Evolutionary conservation across 2,797 vertebrate genomes (phyloP), one percentile per base, ranked within the genome.

Genomic region (Tympanoctomys barrerae): DNA sequence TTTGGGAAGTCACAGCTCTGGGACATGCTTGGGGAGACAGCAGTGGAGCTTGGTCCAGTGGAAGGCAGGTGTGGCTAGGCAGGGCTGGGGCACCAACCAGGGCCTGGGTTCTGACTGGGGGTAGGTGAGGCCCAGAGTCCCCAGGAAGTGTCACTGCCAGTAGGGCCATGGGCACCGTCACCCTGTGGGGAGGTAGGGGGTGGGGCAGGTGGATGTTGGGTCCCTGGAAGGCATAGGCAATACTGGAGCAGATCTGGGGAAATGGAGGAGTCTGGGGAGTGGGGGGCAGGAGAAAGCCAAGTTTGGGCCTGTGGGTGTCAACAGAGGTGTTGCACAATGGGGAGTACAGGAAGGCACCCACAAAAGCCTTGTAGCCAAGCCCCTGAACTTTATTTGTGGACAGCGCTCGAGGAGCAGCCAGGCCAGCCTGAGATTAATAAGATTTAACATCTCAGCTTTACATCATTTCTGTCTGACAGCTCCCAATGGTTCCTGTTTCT

Each of bases 201-300:
- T 2, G 0, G 28, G 21, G 33, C 0, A 0, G 1, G 21, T 2
- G 42, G 5, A 2, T 7, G 26, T 22, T 0, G 2, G 26, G 61
- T 28, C 14, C 22, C 22, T 28, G 10, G n/a, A 19, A 54, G 33
- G 61, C 9, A 0, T 3, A 3, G 21, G 59, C 1, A 0, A 33
- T 0, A 21, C 54, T 21, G n/a, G 49, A 16, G 16, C 14, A 26
- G 75, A 77, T 28, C 19, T 21, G 8, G 39, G 73, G 19, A 49
- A 19, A 79, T 9, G 68, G 81, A 31, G 16, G 68, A 22, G 46
- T 0, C 16, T 7, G 28, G 12, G 7, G 19, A 5, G 9, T 1
- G 22, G 21, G 22, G 22, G 22, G 22, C 26, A 28, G 33, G 10
- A n/a, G 5, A 57, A 46, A 33, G 1, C 24, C 5, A 13, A 2